A percentile compares a stretch with the other conserved stretches of the same genome.
phyloP scores from a whole-genome alignment of 2,888 invertebrate genomes.

The Campoplex capitator region DNA sequence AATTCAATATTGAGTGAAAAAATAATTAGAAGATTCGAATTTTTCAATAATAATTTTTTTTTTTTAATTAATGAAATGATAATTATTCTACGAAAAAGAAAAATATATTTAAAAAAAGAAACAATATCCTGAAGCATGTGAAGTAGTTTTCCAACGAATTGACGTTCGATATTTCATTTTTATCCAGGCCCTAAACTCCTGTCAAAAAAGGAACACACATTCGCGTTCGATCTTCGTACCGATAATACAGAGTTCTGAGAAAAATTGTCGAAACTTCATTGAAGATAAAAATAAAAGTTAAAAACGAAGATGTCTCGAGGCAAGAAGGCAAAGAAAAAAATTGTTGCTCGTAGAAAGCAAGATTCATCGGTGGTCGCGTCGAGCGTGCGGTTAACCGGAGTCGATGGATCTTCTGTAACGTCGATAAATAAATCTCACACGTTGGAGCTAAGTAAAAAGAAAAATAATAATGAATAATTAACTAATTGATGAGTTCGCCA shows the following conservation, averaged over 20 bases:
- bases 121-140: conserved; percentile 29
- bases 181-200: not conserved
- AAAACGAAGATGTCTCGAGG: conserved; percentile 62
- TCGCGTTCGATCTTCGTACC: conserved; percentile 6
- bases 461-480: not conserved
- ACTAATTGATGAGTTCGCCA: not conserved
- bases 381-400: conserved; percentile 28
- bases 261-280: conserved; percentile 15
- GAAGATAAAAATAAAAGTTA: not conserved
- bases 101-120: not conserved
- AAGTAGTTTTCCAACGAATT: conserved; percentile 19
- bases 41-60: not conserved
- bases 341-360: conserved; percentile 54
- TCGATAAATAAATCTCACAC: conserved; percentile 50
- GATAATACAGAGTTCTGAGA: conserved; percentile 31
- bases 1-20: not conserved
- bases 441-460: conserved; percentile 43
- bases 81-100: not conserved
- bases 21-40: not conserved
- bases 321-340: conserved; percentile 66
- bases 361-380: conserved; percentile 35
- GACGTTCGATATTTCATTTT: conserved; percentile 30
- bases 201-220: conserved; percentile 34
- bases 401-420: conserved; percentile 29
- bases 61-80: not conserved